Conservation (phyloP, 2,113 vertebrate species). For the Phrynosoma platyrhinos region DNA sequence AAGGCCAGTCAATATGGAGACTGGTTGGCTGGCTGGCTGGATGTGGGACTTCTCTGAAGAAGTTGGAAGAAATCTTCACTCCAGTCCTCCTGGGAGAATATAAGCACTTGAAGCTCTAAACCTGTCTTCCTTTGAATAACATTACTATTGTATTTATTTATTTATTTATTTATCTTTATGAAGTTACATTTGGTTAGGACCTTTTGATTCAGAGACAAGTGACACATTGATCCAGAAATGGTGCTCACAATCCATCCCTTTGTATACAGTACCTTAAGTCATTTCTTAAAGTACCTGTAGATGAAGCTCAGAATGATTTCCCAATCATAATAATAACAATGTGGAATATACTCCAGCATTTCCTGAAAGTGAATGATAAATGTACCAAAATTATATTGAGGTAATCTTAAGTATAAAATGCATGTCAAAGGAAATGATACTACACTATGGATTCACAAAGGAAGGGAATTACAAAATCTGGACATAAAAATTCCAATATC, state of each 20-base stretch:
- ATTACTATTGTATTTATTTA: too few species aligned
- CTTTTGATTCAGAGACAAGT: too few species aligned
- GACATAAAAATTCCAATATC: background rate
- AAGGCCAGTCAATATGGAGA: too few species aligned
- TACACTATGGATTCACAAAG: background rate
- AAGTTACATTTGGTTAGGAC: too few species aligned
- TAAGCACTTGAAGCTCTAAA: too few species aligned
- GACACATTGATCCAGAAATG: background rate
- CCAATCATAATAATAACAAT: background rate
- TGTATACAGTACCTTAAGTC: background rate
- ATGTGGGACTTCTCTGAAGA: too few species aligned
- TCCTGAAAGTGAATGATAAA: constrained; percentile 6
- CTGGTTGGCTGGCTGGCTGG: too few species aligned
- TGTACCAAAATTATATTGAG: background rate
- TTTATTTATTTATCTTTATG: too few species aligned
- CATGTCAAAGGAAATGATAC: constrained; percentile 14
- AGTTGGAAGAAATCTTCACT: too few species aligned
- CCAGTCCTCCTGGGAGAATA: too few species aligned
- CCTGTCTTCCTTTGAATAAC: too few species aligned
- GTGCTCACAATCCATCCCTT: background rate
- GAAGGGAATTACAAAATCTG: background rate
- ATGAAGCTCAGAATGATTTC: background rate
- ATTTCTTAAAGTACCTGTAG: background rate
- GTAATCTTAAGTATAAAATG: background rate
- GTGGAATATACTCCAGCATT: background rate